Conservation (phyloP, 2,888 invertebrate species). For the Chesias legatella region DNA sequence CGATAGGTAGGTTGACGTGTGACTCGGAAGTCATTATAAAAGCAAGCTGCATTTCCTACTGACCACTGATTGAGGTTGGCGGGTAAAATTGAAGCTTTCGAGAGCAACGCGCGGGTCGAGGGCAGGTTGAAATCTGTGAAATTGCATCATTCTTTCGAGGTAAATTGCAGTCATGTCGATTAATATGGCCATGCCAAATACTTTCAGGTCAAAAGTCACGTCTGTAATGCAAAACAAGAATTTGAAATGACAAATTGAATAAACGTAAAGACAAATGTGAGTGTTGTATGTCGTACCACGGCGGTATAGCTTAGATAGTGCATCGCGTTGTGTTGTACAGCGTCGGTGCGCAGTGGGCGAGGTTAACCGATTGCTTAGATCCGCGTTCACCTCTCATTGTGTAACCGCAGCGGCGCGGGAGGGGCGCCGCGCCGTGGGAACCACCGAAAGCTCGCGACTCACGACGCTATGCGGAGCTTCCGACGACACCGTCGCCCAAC, state of each 20-base stretch:
- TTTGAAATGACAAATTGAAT: conserved; percentile 28
- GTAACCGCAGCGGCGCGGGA: conserved; percentile 60
- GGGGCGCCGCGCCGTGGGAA: conserved; percentile 69
- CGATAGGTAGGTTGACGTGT: conserved; percentile 10
- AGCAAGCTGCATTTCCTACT: conserved; percentile 28
- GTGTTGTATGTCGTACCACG: conserved; percentile 20
- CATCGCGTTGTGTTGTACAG: conserved; percentile 38
- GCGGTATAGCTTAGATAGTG: conserved; percentile 23
- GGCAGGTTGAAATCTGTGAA: conserved; percentile 26
- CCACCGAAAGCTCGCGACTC: conserved; percentile 70
- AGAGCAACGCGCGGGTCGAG: conserved; percentile 28
- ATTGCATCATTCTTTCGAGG: conserved; percentile 30
- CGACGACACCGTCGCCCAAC: conserved; percentile 48
- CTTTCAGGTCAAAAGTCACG: conserved; percentile 15
- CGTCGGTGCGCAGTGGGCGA: conserved; percentile 66
- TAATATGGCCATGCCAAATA: conserved; percentile 18
- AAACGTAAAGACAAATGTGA: conserved; percentile 26
- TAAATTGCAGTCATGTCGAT: conserved; percentile 24
- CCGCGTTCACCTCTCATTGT: conserved; percentile 80
- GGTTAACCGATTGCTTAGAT: conserved; percentile 81
- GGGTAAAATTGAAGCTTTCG: conserved; percentile 31
- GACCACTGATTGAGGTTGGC: conserved; percentile 28
- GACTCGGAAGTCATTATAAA: conserved; percentile 31
- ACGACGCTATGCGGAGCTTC: conserved; percentile 64
- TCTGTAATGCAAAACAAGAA: conserved; percentile 16